Base-by-base conservation (phyloP, 2,113 vertebrate species). In the Tychaedon coryphoeus region DNA sequence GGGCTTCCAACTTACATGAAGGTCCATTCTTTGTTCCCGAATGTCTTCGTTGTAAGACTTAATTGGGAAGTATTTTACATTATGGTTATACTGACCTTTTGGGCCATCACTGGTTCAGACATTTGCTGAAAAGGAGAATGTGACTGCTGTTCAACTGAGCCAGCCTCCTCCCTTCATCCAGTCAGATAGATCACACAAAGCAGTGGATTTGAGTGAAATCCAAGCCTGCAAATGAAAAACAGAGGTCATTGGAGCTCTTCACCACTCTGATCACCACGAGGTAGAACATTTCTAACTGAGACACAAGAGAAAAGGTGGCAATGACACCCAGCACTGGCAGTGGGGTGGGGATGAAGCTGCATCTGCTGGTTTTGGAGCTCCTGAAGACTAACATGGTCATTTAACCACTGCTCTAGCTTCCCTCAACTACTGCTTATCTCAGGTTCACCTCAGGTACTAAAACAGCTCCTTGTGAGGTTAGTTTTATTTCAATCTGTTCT, bases 151-250 rank as follows among this genome's bases (percentile, higher is more conserved):
- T 18, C 38, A 62, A 31, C 9, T 13, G 33, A 92, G 43, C 12
- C 70, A 64, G 7, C 3, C 14, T 69, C 40, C 9, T 86, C n/a
- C 28, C 24, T 79, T 88, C 62, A 53, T 2, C n/a, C 45, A 89
- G 9, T 3, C 58, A n/a, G 22, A 17, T 0, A 24, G 82, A 60
- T 6, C 22, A 40, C 23, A 33, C 12, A 1, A 5, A 66, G 5
- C 22, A 71, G 48, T 11, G 10, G 29, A 69, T 67, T 58, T 1
- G 2, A 45, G 25, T 31, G 26, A 88, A 92, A 92, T 38, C 25
- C 60, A 83, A 67, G 50, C 5, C 18, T 54, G 29, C 9, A 75
- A 69, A 85, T 33, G 28, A 50, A 71, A 91, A 64, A 5, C 2
- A 53, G 48, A 69, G 7, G 23, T 58, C 43, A 76, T 0, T 50